Conservation (phyloP, 2,888 invertebrate genomes). For the Cecidostiba fungosa region DNA sequence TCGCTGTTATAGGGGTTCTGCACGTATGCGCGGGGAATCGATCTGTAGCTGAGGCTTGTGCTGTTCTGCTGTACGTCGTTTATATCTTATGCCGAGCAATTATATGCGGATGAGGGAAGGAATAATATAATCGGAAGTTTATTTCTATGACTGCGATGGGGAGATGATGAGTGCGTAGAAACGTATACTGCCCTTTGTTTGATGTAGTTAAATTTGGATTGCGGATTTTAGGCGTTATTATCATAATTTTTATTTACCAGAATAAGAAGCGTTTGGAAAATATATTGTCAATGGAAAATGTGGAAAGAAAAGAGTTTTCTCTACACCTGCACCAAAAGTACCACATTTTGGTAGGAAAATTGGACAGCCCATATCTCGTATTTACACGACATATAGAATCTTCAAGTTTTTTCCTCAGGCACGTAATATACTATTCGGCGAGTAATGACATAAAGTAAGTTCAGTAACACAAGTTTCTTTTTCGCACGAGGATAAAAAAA, state of each 20-base stretch:
- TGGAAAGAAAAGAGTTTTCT: too few species aligned
- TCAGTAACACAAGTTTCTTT: background rate
- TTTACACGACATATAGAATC: too few species aligned
- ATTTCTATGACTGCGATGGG: background rate
- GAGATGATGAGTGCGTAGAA: background rate
- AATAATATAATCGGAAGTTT: background rate
- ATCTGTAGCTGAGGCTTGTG: slow-evolving; percentile 4
- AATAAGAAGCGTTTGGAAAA: background rate
- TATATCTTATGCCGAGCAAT: slow-evolving; percentile 1
- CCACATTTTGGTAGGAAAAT: too few species aligned
- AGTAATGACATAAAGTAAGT: too few species aligned
- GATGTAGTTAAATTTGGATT: background rate
- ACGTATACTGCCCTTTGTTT: background rate
- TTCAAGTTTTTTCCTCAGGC: too few species aligned
- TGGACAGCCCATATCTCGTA: too few species aligned
- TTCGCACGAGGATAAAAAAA: background rate
- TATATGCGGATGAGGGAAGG: background rate
- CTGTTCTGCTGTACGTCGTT: background rate
- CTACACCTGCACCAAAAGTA: too few species aligned
- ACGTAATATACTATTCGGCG: too few species aligned
- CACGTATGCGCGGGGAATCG: background rate
- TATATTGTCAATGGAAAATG: too few species aligned
- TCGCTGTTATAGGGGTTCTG: background rate
- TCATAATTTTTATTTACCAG: too few species aligned
- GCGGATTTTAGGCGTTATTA: background rate